Conservation (phyloP, 37 sponge, comb jelly and placozoan genomes). For the Cliona cf. orientalis region DNA sequence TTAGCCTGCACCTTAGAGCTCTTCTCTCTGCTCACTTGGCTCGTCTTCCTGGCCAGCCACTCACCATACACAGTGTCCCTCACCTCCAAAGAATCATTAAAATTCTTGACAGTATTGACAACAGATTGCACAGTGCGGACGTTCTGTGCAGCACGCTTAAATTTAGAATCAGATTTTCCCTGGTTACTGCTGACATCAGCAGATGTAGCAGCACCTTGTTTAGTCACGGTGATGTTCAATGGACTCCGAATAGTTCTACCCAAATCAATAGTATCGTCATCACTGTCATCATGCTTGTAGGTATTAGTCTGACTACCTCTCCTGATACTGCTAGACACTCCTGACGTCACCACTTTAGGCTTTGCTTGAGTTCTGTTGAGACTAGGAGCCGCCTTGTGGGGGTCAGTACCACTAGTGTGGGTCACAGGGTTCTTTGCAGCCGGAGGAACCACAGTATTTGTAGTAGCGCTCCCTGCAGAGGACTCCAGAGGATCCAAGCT, state of each 20-base stretch:
- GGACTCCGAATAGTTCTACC: constrained; percentile 10
- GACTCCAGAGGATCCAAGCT: neutral
- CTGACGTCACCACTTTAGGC: too few relatives aligned
- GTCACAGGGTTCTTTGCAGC: too few relatives aligned
- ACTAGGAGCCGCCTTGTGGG: too few relatives aligned
- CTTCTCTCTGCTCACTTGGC: constrained; percentile 7
- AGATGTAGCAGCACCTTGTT: neutral
- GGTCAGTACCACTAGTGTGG: too few relatives aligned
- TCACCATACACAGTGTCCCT: constrained; percentile 38
- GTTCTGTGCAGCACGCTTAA: neutral
- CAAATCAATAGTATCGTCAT: constrained; percentile 1
- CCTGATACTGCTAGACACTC: too few relatives aligned
- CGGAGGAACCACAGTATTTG: too few relatives aligned
- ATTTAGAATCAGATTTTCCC: neutral
- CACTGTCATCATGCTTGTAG: neutral
- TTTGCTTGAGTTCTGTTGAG: too few relatives aligned
- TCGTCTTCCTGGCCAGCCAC: constrained; percentile 51
- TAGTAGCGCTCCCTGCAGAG: neutral
- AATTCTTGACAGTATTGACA: constrained; percentile 5
- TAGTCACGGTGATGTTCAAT: neutral
- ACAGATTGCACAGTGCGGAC: constrained; percentile 12
- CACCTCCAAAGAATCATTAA: constrained; percentile 19
- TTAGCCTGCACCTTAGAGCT: constrained; percentile 4
- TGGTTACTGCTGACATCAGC: neutral
- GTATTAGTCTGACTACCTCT: too few relatives aligned